phyloP scores from a whole-genome alignment of 2,797 vertebrate species.

The Takifugu rubripes region DNA sequence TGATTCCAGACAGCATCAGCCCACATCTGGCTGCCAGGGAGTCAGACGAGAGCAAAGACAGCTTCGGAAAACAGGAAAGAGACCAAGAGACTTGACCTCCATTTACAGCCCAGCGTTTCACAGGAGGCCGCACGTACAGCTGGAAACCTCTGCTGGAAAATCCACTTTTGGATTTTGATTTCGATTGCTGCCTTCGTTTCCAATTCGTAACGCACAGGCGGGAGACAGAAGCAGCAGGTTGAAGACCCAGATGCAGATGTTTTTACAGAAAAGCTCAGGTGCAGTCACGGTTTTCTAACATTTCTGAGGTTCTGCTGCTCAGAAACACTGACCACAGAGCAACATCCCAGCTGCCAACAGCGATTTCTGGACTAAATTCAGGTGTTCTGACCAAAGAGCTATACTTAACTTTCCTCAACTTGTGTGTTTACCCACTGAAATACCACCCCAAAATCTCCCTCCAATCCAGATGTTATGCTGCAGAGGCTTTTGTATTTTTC shows the following conservation, averaged over 20 bases:
- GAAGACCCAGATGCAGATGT: too few species aligned
- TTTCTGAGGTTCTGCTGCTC: constrained; percentile 19
- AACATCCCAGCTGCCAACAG: constrained; percentile 36
- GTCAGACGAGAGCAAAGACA: constrained; percentile 17
- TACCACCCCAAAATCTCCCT: not conserved
- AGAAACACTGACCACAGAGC: constrained; percentile 32
- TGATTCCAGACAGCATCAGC: constrained; percentile 31
- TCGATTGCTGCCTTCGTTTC: not conserved
- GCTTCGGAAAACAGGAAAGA: constrained; percentile 50
- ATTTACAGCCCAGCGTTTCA: constrained; percentile 25
- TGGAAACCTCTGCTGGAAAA: constrained; percentile 42
- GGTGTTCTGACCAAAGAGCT: constrained; percentile 5
- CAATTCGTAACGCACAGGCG: constrained; percentile 10
- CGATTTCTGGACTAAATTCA: constrained; percentile 9
- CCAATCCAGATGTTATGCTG: not conserved
- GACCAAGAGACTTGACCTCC: constrained; percentile 30
- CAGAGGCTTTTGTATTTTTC: not conserved
- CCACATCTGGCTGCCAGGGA: constrained; percentile 62
- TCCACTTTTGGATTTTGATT: not conserved
- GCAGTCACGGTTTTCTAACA: constrained; percentile 33
- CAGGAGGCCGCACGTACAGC: constrained; percentile 27
- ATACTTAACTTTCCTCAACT: not conserved
- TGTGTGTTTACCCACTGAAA: not conserved
- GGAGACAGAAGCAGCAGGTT: constrained; percentile 10
- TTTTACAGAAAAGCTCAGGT: constrained; percentile 25